Percentiles rank a stretch among this genome's conserved stretches.
These are phyloP conservation scores for Metaphire vulgaris DNA, from an alignment of 1,140 invertebrate genomes.

Conservation along the genomic window DNA sequence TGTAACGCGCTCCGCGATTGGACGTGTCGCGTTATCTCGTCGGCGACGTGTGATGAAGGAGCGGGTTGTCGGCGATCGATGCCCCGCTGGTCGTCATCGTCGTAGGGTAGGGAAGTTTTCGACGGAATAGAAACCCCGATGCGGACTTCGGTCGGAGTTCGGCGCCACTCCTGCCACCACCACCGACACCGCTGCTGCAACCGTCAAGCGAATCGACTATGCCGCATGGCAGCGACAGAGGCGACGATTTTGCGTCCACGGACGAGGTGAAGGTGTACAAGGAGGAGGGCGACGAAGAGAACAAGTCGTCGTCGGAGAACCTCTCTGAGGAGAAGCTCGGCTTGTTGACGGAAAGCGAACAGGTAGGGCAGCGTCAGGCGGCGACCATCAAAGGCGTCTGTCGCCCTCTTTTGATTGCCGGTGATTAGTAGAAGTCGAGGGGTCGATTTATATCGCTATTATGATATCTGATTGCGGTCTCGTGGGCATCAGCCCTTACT, in stretches of 20 bases:
- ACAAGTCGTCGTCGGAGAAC: constrained; percentile 78
- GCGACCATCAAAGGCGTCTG: background rate
- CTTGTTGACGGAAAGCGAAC: constrained; percentile 83
- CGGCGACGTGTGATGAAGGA: too few species aligned
- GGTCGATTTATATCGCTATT: too few species aligned
- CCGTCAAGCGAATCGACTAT: background rate
- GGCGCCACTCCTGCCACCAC: background rate
- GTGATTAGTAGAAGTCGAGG: background rate
- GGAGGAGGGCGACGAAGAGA: constrained; percentile 74
- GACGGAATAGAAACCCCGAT: too few species aligned
- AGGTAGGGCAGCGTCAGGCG: background rate
- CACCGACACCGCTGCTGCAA: background rate
- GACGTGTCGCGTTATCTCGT: too few species aligned
- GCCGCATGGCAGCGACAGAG: constrained; percentile 30
- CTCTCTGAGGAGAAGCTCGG: constrained; percentile 89
- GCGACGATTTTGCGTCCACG: constrained; percentile 85
- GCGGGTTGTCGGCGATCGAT: too few species aligned
- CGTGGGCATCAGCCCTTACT: too few species aligned
- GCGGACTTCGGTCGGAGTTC: too few species aligned
- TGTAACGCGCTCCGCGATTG: too few species aligned
- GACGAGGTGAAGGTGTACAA: constrained; percentile 96
- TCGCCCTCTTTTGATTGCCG: background rate
- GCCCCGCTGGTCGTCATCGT: too few species aligned
- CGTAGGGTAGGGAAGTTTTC: too few species aligned
- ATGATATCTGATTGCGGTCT: too few species aligned